Evolutionary conservation across 2,113 vertebrate species (phyloP), one percentile per base, ranked within the genome.

Genomic region (Melanerpes formicivorus): DNA sequence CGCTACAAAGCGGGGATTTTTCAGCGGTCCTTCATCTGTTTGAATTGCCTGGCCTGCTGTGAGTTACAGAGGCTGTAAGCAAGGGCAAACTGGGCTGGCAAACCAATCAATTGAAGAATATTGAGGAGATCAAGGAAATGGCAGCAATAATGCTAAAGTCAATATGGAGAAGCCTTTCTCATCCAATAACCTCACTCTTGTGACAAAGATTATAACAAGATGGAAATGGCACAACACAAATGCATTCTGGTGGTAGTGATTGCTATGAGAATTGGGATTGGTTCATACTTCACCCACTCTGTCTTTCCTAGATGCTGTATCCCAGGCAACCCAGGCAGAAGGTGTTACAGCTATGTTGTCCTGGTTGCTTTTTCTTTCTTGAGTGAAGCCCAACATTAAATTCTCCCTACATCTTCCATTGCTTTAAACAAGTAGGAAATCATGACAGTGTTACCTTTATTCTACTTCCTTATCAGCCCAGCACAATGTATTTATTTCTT

Each of bases 201-300:
- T 60, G 79, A 92, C 87, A 78, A 78, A 94, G 84, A 60, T 85
- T 74, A 64, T 80, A 93, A 93, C 75, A 64, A 80, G 87, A 90
- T 92, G 84, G 90, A 96, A 93, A 93, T 86, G 87, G 82, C 93
- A 80, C 72, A 85, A 83, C 69, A 27, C 62, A 65, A 94, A 90
- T 78, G 84, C 69, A 69, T 92, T 93, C 58, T 77, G 75, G 72
- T 90, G 76, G 48, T 21, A 32, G 27, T 93, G 94, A 93, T 90
- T 95, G 91, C 82, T 80, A 50, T 93, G 94, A 90, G 95, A 91
- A 92, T 94, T 96, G 95, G 82, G 94, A 88, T 90, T 56, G 44
- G 82, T 75, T 90, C 6, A 7, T 89, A 78, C 79, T 93, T 91
- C 70, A 80, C 87, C 73, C 60, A 78, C 50, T 78, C 69, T 80